Evolutionary conservation across 2,113 vertebrate species (phyloP).

Genomic region (Ardeotis arabs): DNA sequence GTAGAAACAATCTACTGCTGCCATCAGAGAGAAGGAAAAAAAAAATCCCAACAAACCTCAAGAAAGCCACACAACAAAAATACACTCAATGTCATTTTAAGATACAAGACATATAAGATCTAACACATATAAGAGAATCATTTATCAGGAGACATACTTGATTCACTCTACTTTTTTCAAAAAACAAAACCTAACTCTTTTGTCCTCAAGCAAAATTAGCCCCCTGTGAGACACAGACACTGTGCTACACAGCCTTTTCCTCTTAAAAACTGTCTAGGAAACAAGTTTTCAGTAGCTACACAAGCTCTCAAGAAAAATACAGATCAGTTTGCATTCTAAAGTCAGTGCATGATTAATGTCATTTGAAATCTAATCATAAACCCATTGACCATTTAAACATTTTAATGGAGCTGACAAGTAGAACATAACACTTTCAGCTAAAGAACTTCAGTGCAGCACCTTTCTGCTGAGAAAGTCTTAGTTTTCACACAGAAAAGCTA

Average conservation of each 20-base stretch:
- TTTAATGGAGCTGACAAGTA: background rate
- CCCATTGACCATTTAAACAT: background rate
- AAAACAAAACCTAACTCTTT: background rate
- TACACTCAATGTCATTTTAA: background rate
- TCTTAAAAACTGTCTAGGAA: background rate
- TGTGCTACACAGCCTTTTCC: background rate
- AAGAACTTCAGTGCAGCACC: background rate
- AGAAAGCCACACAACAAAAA: background rate
- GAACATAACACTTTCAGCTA: background rate
- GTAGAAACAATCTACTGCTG: background rate
- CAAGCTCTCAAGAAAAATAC: slow-evolving; percentile 8
- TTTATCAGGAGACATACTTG: background rate
- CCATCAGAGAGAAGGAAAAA: background rate
- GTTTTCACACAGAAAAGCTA: background rate
- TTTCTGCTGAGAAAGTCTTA: background rate
- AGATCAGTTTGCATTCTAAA: background rate
- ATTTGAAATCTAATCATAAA: slow-evolving; percentile 50
- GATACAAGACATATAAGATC: background rate
- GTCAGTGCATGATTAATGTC: background rate
- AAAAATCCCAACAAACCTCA: background rate
- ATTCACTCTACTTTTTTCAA: background rate
- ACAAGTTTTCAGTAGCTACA: background rate
- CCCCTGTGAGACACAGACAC: background rate
- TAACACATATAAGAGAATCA: background rate
- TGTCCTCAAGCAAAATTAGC: background rate